Conservation (phyloP, 1,140 invertebrate species). For the Drosophila athabasca region DNA sequence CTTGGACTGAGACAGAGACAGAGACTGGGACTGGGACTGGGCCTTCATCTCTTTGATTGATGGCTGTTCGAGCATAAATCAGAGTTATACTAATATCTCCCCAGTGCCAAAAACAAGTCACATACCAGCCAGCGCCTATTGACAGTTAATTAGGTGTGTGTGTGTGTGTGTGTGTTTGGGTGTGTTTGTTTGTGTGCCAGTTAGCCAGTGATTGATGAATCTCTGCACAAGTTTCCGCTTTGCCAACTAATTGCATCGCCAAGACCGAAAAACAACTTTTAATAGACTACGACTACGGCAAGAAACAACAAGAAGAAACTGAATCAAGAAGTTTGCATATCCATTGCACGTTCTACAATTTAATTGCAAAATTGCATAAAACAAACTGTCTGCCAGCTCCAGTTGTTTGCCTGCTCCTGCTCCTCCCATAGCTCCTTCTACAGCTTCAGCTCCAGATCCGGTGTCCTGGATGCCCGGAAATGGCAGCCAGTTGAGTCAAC, state of each 20-base stretch:
- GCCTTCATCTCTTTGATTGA: conserved; percentile 27
- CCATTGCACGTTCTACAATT: conserved; percentile 46
- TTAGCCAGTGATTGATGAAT: conserved; percentile 43
- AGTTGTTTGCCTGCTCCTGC: conserved; percentile 14
- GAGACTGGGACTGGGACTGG: not conserved
- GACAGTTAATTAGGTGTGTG: conserved; percentile 30
- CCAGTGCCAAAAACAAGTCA: conserved; percentile 8
- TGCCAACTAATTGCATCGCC: conserved; percentile 29
- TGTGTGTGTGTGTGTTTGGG: too few relatives aligned
- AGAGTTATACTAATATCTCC: conserved; percentile 16
- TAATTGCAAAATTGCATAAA: conserved; percentile 69
- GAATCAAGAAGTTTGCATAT: conserved; percentile 40
- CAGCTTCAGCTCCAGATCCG: conserved; percentile 9
- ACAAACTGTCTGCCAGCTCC: conserved; percentile 61
- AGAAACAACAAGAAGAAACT: not conserved
- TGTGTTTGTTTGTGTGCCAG: too few relatives aligned
- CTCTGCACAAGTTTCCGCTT: conserved; percentile 3
- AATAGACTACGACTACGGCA: conserved; percentile 3
- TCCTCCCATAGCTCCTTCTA: not conserved
- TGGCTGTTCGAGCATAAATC: conserved; percentile 12
- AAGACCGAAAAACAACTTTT: conserved; percentile 13
- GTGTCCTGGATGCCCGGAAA: conserved; percentile 58
- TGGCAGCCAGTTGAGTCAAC: conserved; percentile 68
- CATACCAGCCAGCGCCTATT: conserved; percentile 17
- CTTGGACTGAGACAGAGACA: not conserved